phyloP scores from a whole-genome alignment of 1,140 invertebrate genomes.

The Listronotus bonariensis region DNA sequence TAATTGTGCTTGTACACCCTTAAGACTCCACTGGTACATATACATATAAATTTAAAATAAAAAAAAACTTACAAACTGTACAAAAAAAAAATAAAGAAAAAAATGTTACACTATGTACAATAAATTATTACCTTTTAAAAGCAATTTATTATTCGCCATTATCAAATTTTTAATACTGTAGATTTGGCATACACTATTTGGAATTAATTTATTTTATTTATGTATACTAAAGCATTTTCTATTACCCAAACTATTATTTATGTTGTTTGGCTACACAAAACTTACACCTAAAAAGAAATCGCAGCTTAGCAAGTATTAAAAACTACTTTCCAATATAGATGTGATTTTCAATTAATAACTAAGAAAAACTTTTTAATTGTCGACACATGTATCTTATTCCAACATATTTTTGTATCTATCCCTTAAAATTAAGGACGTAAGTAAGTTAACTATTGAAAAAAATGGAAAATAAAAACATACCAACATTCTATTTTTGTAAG shows the following conservation, averaged over 20 bases:
- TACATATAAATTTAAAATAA: not conserved
- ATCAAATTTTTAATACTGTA: constrained; percentile 29
- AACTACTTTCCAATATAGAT: too few relatives aligned
- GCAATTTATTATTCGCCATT: constrained; percentile 12
- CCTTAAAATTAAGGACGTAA: too few relatives aligned
- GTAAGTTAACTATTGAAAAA: too few relatives aligned
- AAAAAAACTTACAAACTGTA: constrained; percentile 17
- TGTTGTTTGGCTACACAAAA: too few relatives aligned
- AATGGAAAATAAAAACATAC: too few relatives aligned
- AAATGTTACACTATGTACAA: constrained; percentile 32
- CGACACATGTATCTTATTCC: too few relatives aligned
- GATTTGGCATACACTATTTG: constrained; percentile 37
- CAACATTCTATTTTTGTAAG: too few relatives aligned
- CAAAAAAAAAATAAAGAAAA: constrained; percentile 8
- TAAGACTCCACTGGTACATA: not conserved
- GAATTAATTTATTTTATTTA: constrained; percentile 27
- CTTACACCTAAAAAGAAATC: too few relatives aligned
- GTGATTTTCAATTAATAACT: too few relatives aligned
- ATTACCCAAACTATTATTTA: constrained; percentile 4
- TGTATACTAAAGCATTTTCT: constrained; percentile 8
- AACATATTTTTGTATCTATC: too few relatives aligned
- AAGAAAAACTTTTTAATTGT: too few relatives aligned
- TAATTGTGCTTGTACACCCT: constrained; percentile 1
- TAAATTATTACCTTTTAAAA: constrained; percentile 21
- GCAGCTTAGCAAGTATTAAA: too few relatives aligned